Conservation (phyloP, 1,140 invertebrate genomes). For the Uloborus diversus region DNA sequence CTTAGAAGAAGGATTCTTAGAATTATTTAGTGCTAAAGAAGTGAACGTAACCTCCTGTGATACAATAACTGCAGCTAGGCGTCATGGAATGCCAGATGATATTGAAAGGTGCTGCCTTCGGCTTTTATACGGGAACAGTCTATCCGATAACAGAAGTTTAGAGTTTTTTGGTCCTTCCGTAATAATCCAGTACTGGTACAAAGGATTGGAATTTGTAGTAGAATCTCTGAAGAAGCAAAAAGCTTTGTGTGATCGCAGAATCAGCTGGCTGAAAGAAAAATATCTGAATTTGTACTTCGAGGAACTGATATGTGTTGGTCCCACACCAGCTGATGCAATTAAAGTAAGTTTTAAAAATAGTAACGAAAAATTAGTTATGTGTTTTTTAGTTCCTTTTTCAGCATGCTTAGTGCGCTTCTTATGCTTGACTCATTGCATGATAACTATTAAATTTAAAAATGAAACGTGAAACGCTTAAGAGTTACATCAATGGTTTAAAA, state of each 20-base stretch:
- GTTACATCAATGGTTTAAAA: background rate
- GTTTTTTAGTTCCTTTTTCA: no score
- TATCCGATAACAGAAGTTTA: slow-evolving; percentile 88
- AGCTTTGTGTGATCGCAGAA: slow-evolving; percentile 81
- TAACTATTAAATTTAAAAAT: background rate
- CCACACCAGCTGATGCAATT: slow-evolving; percentile 88
- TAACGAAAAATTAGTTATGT: background rate
- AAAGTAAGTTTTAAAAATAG: slow-evolving; percentile 70
- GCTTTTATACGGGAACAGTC: slow-evolving; percentile 78
- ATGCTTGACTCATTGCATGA: background rate
- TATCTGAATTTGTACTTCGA: slow-evolving; percentile 91
- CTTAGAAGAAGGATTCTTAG: slow-evolving; percentile 75
- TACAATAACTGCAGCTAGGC: background rate
- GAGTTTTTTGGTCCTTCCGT: slow-evolving; percentile 83
- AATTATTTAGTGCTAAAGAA: slow-evolving; percentile 78
- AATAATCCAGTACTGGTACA: slow-evolving; percentile 71
- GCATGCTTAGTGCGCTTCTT: background rate
- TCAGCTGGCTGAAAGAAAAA: slow-evolving; percentile 91
- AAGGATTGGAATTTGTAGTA: slow-evolving; percentile 79
- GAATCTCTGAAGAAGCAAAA: slow-evolving; percentile 79
- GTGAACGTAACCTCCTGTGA: slow-evolving; percentile 69
- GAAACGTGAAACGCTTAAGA: background rate
- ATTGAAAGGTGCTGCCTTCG: slow-evolving; percentile 74
- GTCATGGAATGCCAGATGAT: slow-evolving; percentile 60
- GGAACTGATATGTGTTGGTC: slow-evolving; percentile 78